phyloP scores from a whole-genome alignment of 2,888 invertebrate genomes.

The Diarsia rubi region DNA sequence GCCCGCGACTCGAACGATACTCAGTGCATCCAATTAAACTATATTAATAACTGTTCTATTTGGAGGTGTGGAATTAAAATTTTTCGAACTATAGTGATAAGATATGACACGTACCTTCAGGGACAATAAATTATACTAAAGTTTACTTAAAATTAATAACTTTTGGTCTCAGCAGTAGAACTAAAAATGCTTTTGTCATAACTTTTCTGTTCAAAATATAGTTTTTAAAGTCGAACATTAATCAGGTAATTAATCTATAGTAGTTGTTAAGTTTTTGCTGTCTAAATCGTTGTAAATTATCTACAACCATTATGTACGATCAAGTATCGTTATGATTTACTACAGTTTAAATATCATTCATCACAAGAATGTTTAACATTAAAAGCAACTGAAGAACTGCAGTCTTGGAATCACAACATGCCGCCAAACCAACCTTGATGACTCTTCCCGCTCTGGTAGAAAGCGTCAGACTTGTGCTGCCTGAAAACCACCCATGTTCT shows the following conservation, averaged over 20 bases:
- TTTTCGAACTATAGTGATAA: background rate
- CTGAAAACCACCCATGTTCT: too few species aligned
- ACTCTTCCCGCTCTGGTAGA: too few species aligned
- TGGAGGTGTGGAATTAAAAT: background rate
- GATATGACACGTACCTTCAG: background rate
- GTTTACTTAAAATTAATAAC: background rate
- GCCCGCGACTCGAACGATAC: too few species aligned
- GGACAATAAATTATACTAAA: background rate
- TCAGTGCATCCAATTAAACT: background rate
- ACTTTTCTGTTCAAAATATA: background rate
- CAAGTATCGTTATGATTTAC: background rate
- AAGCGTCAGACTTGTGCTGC: too few species aligned
- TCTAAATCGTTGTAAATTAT: background rate
- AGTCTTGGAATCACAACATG: too few species aligned
- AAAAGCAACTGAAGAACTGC: too few species aligned
- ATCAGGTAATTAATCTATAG: background rate
- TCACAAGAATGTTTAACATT: background rate
- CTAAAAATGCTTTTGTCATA: too few species aligned
- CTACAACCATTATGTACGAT: background rate
- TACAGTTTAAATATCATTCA: background rate
- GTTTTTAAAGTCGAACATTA: background rate
- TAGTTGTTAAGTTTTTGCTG: background rate
- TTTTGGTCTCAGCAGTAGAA: background rate
- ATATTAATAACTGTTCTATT: background rate
- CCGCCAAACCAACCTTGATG: too few species aligned